Conservation (phyloP, 2,113 vertebrate genomes). For the Bucco capensis region DNA sequence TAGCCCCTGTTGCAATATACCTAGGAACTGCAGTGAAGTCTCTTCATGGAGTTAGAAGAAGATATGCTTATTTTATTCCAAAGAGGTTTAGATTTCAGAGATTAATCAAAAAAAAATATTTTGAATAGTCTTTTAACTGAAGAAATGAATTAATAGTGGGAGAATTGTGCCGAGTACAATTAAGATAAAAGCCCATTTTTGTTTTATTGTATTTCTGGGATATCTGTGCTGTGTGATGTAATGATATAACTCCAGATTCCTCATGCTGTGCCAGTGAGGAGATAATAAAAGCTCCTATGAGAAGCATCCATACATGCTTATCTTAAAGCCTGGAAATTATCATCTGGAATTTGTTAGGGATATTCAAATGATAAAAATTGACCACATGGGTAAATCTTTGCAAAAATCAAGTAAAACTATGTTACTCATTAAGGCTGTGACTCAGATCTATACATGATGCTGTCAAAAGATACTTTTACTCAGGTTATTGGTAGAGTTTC, state of each 20-base stretch:
- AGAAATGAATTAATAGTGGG: background rate
- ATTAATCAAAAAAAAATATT: conserved; percentile 23
- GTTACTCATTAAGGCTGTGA: background rate
- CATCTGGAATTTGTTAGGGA: background rate
- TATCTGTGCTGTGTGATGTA: background rate
- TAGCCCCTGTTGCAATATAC: background rate
- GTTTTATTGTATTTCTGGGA: conserved; percentile 22
- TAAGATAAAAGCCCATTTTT: conserved; percentile 41
- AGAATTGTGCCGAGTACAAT: conserved; percentile 5
- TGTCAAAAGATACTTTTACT: background rate
- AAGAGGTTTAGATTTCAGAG: background rate
- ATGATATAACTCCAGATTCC: background rate
- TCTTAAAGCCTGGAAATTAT: background rate
- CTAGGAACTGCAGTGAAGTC: background rate
- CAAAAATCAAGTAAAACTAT: background rate
- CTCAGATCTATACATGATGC: background rate
- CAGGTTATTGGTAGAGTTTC: background rate
- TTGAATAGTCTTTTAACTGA: background rate
- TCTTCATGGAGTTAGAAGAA: background rate
- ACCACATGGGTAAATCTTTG: background rate
- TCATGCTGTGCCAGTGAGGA: background rate
- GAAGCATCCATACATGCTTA: background rate
- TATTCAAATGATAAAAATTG: background rate
- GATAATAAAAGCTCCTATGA: background rate
- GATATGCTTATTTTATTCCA: background rate